Evolutionary conservation across 2,888 invertebrate genomes (phyloP).

Genomic region (Melanostoma scalare): DNA sequence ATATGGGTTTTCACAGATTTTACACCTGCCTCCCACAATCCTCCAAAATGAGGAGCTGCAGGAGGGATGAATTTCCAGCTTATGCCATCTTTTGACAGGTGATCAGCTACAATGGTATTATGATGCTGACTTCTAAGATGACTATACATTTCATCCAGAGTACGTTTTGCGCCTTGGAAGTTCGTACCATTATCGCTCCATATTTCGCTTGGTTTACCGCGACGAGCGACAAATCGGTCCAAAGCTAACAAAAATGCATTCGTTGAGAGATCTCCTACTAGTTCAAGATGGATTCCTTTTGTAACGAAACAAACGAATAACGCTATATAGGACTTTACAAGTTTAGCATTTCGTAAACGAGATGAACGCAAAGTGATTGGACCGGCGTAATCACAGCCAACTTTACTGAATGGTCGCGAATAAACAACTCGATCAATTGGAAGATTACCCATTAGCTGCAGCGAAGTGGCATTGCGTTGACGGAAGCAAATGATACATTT

Average conservation of each 20-base stretch:
- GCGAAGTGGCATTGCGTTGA: too few relatives aligned
- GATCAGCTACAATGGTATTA: conserved; percentile 22
- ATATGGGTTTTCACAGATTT: too few relatives aligned
- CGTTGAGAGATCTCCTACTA: too few relatives aligned
- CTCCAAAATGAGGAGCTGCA: conserved; percentile 8
- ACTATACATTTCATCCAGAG: conserved; percentile 1
- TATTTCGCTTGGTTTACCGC: too few relatives aligned
- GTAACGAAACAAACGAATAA: background rate
- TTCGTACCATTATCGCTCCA: too few relatives aligned
- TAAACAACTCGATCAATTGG: too few relatives aligned
- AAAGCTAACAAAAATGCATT: too few relatives aligned
- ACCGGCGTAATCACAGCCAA: background rate
- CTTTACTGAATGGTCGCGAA: too few relatives aligned
- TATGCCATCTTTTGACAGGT: background rate
- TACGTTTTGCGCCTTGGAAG: background rate
- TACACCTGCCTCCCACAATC: background rate
- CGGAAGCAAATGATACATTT: too few relatives aligned
- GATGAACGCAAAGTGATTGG: background rate
- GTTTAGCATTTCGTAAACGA: too few relatives aligned
- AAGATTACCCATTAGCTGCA: too few relatives aligned
- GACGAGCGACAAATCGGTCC: too few relatives aligned
- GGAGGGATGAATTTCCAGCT: conserved; percentile 4
- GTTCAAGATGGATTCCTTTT: background rate
- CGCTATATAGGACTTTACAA: background rate
- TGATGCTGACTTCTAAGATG: conserved; percentile 4